Evolutionary conservation across 2,797 vertebrate species (phyloP).

Genomic region (Pantherophis alleghaniensis): DNA sequence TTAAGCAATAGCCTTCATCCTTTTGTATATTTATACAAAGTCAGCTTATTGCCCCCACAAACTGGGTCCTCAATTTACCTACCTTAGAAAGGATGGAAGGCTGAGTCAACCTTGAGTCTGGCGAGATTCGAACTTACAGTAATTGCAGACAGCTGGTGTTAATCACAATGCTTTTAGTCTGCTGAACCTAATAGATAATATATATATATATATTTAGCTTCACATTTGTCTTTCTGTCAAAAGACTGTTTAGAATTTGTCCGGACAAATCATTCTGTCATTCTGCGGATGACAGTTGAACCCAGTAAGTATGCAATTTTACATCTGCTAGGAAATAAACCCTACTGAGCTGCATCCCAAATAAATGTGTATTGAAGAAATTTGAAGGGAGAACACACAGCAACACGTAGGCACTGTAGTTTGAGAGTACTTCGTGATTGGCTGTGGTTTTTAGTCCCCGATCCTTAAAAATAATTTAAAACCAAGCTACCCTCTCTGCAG

Average conservation of each 20-base stretch:
- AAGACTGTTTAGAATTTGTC: not conserved
- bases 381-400: not conserved
- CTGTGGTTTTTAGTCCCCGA: not conserved
- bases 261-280: not conserved
- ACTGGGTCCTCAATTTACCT: no score
- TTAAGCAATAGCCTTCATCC: no score
- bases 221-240: not conserved
- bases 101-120: no score
- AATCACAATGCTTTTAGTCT: no score
- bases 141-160: no score
- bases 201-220: not conserved
- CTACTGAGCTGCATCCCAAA: no score
- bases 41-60: no score
- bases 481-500: not conserved
- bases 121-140: no score
- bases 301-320: not conserved
- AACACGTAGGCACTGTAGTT: not conserved
- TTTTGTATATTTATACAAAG: no score
- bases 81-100: no score
- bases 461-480: not conserved
- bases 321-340: not conserved
- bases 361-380: not conserved
- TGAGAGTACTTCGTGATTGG: not conserved
- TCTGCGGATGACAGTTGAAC: not conserved
- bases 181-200: no score